phyloP scores from a whole-genome alignment of 2,113 vertebrate genomes.

The Ictalurus punctatus region DNA sequence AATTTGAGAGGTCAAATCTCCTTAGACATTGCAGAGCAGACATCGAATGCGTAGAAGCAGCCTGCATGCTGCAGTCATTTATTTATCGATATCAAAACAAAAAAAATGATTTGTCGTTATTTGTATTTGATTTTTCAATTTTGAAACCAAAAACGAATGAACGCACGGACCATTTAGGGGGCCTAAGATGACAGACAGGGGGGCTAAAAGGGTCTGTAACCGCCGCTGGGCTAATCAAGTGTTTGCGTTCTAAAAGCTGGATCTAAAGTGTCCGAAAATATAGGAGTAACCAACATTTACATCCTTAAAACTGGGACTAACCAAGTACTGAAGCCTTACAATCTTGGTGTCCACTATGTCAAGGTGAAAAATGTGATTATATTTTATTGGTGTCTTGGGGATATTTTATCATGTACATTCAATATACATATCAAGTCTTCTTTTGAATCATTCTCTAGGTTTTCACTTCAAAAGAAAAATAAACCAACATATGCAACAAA shows the following conservation, averaged over 20 bases:
- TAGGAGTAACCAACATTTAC: neutral
- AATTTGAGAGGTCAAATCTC: too few species aligned
- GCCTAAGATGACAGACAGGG: too few species aligned
- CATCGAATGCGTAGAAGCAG: too few species aligned
- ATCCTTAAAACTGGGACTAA: neutral
- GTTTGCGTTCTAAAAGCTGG: neutral
- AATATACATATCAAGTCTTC: neutral
- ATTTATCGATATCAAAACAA: too few species aligned
- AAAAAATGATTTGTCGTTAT: too few species aligned
- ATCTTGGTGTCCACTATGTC: neutral
- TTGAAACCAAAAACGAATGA: too few species aligned
- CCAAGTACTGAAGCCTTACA: neutral
- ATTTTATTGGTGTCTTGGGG: neutral
- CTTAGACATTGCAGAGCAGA: too few species aligned
- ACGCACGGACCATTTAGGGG: too few species aligned
- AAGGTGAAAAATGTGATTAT: neutral
- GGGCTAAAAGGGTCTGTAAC: too few species aligned
- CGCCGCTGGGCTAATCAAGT: neutral
- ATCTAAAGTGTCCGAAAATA: neutral
- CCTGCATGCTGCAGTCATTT: too few species aligned
- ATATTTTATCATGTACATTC: neutral
- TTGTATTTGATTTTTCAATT: too few species aligned
- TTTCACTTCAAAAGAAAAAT: neutral
- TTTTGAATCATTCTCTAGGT: neutral
- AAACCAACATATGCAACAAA: too few species aligned